Conservation (phyloP, 2,797 vertebrate species). For the Sarcoramphus papa region DNA sequence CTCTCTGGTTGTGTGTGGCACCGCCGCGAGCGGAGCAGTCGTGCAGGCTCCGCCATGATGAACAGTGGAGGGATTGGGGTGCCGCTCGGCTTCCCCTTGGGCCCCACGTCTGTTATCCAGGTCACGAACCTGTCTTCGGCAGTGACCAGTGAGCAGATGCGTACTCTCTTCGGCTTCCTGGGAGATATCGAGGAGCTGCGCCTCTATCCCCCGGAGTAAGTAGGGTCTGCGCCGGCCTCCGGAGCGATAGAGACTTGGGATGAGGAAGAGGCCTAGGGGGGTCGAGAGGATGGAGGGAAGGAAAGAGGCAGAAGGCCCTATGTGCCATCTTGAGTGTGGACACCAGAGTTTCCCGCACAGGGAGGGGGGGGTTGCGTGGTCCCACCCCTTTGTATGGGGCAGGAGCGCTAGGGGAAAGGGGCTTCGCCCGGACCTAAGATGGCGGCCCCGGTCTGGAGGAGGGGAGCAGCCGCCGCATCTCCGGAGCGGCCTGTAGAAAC, state of each 20-base stretch:
- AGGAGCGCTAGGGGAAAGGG: not conserved
- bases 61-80: slow-evolving; percentile 72
- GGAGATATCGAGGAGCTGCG: slow-evolving; percentile 97
- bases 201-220: slow-evolving; percentile 91
- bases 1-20: not conserved
- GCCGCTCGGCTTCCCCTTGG: slow-evolving; percentile 74
- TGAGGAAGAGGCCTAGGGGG: not conserved
- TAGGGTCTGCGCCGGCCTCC: not conserved
- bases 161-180: slow-evolving; percentile 93
- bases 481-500: not conserved
- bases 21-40: not conserved
- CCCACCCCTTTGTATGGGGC: not conserved
- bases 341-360: not conserved
- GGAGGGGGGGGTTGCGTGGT: not conserved
- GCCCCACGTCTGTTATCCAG: slow-evolving; percentile 89
- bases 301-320: not conserved
- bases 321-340: not conserved
- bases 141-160: slow-evolving; percentile 95
- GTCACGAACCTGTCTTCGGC: slow-evolving; percentile 94
- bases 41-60: slow-evolving; percentile 66
- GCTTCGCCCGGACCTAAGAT: not conserved
- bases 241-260: not conserved
- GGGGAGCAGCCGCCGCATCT: not conserved
- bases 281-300: not conserved
- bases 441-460: not conserved